These are phyloP conservation scores for Epinephelus cyanopodus DNA, from an alignment of 2,113 vertebrate species.

Conservation along the genomic window DNA sequence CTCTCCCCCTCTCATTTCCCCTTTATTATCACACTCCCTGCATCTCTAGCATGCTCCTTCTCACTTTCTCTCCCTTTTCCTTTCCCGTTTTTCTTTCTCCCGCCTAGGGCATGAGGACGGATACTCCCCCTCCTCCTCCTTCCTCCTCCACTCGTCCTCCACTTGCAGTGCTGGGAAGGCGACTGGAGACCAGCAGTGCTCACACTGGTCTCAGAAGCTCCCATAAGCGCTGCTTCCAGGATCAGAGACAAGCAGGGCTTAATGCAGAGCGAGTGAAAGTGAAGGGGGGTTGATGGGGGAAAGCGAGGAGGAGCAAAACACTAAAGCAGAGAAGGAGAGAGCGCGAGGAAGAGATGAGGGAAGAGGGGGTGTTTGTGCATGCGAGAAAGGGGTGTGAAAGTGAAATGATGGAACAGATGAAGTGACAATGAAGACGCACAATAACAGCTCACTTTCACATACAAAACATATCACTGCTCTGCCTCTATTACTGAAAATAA, in stretches of 20 bases:
- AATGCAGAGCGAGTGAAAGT: slow-evolving; percentile 61
- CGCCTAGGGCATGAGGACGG: slow-evolving; percentile 39
- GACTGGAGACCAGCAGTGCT: slow-evolving; percentile 67
- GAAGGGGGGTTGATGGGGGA: slow-evolving; percentile 11
- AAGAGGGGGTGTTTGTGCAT: slow-evolving; percentile 34
- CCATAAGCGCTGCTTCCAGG: slow-evolving; percentile 68
- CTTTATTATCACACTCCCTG: slow-evolving; percentile 37
- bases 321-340: slow-evolving; percentile 47
- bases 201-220: slow-evolving; percentile 61
- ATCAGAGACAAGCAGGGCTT: slow-evolving; percentile 73
- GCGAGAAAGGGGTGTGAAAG: slow-evolving; percentile 51
- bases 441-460: background rate
- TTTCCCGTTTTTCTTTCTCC: slow-evolving; percentile 21
- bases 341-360: slow-evolving; percentile 64
- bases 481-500: background rate
- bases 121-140: slow-evolving; percentile 6
- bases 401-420: slow-evolving; percentile 57
- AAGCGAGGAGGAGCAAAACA: slow-evolving; percentile 64
- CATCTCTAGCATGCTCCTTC: slow-evolving; percentile 40
- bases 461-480: background rate
- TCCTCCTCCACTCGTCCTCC: slow-evolving; percentile 32
- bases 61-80: slow-evolving; percentile 37
- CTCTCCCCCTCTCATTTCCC: slow-evolving; percentile 12
- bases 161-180: slow-evolving; percentile 47
- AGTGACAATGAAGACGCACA: slow-evolving; percentile 48